Base-by-base conservation (phyloP, 2,113 vertebrate species). In the Carettochelys insculpta region DNA sequence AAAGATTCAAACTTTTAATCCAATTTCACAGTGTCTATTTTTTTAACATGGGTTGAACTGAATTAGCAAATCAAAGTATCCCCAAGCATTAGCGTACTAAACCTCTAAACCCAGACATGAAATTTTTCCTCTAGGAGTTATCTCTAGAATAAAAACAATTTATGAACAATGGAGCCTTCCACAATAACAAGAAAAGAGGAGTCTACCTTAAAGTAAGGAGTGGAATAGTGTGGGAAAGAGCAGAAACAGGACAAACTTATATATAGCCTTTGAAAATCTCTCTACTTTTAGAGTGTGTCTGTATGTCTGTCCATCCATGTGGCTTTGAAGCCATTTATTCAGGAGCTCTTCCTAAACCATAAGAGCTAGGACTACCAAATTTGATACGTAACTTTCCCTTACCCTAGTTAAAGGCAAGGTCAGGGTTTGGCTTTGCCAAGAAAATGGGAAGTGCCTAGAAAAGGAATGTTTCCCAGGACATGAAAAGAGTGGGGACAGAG, bases 211-310 rank as follows among this genome's bases (percentile, higher is more conserved):
- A 95, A 71, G 89, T 90, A 34, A 83, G 61, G 51, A 89, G 53
- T 65, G 52, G 51, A 85, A 95, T 50, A 50, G 71, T 31, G 6
- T 1, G 11, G 1, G 22, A 83, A 73, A 87, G 16, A 22, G 82
- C 27, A 73, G 5, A 41, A 84, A 43, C 45, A 58, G 29, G 53
- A 53, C 8, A 17, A 5, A 43, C 79, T 92, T 97, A 96, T 96
- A 96, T 97, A 97, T 95, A 91, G 54, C 82, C 83, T 95, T 95
- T 82, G 97, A 95, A 97, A 94, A 89, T n/a, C n/a, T n/a, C n/a
- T n/a, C n/a, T n/a, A n/a, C n/a, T n/a, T n/a, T n/a, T n/a, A n/a
- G n/a, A n/a, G n/a, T n/a, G n/a, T n/a, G n/a, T n/a, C n/a, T n/a
- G n/a, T n/a, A n/a, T n/a, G n/a, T n/a, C n/a, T n/a, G n/a, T n/a